A percentile compares a stretch with the other conserved stretches of the same genome.
Conservation (phyloP, 2,113 vertebrate genomes). For the Scomber colias region DNA sequence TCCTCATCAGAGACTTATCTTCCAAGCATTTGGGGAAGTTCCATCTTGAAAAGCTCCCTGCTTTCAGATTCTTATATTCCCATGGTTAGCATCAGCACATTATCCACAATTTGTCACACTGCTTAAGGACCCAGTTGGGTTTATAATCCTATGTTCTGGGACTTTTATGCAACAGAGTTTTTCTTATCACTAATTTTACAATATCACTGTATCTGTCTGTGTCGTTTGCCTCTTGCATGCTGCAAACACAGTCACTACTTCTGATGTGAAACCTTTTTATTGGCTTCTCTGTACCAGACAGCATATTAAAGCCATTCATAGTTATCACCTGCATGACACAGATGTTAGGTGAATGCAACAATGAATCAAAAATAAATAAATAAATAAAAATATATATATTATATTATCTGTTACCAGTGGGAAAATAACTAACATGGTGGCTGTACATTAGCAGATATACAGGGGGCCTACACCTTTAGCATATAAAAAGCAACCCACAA, state of each 20-base stretch:
- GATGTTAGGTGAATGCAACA: not conserved
- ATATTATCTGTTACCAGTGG: not conserved
- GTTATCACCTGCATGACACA: not conserved
- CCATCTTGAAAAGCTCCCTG: slow-evolving; percentile 47
- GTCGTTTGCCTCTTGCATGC: slow-evolving; percentile 31
- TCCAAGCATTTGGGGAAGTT: slow-evolving; percentile 48
- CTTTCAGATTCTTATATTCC: slow-evolving; percentile 49
- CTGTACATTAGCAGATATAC: not conserved
- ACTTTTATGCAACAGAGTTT: slow-evolving; percentile 20
- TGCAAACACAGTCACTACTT: slow-evolving; percentile 3
- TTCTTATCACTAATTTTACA: slow-evolving; percentile 28
- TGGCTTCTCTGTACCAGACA: not conserved
- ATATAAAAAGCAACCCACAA: not conserved
- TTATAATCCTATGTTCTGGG: slow-evolving; percentile 35
- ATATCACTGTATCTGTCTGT: slow-evolving; percentile 12
- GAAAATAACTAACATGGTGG: not conserved
- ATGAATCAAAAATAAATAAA: not conserved
- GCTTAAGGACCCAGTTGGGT: slow-evolving; percentile 35
- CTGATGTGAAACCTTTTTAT: not conserved
- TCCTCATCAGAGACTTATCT: slow-evolving; percentile 72
- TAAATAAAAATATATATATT: not conserved
- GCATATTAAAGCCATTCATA: not conserved
- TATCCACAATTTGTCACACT: slow-evolving; percentile 56
- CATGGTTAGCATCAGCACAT: slow-evolving; percentile 38
- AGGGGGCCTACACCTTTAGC: no score